These are phyloP conservation scores for Odontomachus brunneus DNA, from an alignment of 1,140 invertebrate genomes.

Conservation along the genomic window DNA sequence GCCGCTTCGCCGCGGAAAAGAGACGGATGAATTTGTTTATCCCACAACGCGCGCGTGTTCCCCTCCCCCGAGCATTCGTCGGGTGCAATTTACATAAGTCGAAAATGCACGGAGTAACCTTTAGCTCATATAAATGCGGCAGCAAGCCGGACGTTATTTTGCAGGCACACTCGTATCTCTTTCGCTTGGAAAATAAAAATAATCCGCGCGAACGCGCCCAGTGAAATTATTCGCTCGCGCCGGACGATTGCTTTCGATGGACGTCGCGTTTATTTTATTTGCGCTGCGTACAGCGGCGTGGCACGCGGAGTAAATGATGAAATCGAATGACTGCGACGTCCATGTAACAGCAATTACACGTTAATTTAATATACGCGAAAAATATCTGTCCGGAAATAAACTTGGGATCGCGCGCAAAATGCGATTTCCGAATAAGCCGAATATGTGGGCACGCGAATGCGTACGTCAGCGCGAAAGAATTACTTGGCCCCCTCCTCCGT, in stretches of 20 bases:
- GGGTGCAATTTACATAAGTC: slow-evolving; percentile 4
- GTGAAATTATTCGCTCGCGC: slow-evolving; percentile 37
- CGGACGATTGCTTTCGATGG: slow-evolving; percentile 50
- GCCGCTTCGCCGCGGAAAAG: background rate
- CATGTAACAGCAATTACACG: slow-evolving; percentile 54
- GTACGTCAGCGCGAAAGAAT: slow-evolving; percentile 9
- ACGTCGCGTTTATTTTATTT: slow-evolving; percentile 50
- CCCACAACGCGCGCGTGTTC: background rate
- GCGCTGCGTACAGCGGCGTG: slow-evolving; percentile 1
- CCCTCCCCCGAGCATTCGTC: background rate
- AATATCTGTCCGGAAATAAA: slow-evolving; percentile 52
- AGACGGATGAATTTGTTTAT: background rate
- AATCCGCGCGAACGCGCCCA: background rate
- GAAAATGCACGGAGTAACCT: background rate
- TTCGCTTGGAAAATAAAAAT: slow-evolving; percentile 32
- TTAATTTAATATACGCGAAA: slow-evolving; percentile 58
- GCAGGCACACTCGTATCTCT: slow-evolving; percentile 31
- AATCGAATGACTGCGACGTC: slow-evolving; percentile 43
- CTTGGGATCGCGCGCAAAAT: slow-evolving; percentile 47
- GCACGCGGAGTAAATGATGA: slow-evolving; percentile 35
- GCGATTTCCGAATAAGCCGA: slow-evolving; percentile 51
- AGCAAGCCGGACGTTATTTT: slow-evolving; percentile 28
- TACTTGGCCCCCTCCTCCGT: background rate
- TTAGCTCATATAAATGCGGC: slow-evolving; percentile 28
- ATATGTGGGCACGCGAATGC: background rate